Evolutionary conservation across 2,888 invertebrate genomes (phyloP).

Genomic region (Ischnus inquisitorius): DNA sequence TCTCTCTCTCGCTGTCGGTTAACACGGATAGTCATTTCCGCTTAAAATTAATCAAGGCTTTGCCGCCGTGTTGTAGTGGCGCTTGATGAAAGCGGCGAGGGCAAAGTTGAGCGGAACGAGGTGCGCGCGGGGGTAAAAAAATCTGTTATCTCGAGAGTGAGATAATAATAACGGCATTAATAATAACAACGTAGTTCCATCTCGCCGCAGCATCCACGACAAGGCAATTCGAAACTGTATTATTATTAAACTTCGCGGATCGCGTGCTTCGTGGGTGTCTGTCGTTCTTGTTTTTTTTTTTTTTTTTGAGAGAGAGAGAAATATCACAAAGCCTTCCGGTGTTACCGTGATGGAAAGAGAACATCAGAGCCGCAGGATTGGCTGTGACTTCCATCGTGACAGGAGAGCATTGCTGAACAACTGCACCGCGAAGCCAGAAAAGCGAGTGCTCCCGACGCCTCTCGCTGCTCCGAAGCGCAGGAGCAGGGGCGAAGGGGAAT

Average conservation of each 20-base stretch:
- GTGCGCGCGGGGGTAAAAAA: background rate
- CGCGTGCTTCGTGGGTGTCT: background rate
- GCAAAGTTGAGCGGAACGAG: background rate
- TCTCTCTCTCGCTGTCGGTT: conserved; percentile 15
- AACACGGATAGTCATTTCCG: conserved; percentile 8
- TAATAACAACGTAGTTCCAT: background rate
- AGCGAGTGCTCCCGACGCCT: conserved; percentile 22
- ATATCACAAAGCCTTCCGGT: conserved; percentile 5
- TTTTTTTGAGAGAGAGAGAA: background rate
- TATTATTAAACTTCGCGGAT: conserved; percentile 29
- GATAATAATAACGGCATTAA: conserved; percentile 4
- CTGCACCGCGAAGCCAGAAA: conserved; percentile 43
- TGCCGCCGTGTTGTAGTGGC: background rate
- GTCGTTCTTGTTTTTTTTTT: background rate
- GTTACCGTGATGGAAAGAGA: conserved; percentile 12
- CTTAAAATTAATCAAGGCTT: conserved; percentile 7
- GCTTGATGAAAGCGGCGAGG: background rate
- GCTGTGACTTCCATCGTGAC: conserved; percentile 46
- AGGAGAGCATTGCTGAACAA: conserved; percentile 49
- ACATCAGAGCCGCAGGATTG: conserved; percentile 37
- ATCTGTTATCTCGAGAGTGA: background rate
- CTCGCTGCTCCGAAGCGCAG: conserved; percentile 10
- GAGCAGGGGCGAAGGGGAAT: conserved; percentile 21
- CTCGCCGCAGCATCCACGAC: background rate
- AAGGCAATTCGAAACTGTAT: conserved; percentile 13